Conservation (phyloP, 2,797 vertebrate species). For the Decapterus maruadsi region DNA sequence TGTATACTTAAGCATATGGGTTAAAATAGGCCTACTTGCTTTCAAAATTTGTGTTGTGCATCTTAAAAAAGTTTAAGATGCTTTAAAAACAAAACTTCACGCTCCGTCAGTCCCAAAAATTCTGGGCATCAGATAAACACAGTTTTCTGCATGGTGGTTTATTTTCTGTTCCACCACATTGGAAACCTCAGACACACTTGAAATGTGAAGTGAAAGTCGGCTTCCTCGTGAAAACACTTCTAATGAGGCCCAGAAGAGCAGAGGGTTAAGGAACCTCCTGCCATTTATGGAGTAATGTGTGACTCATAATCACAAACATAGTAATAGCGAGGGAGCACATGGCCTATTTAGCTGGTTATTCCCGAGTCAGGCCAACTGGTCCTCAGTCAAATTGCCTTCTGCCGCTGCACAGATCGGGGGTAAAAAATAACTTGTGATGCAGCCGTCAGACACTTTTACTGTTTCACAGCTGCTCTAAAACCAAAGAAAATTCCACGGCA, state of each 20-base stretch:
- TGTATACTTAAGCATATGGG: no score
- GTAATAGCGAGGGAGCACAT: conserved; percentile 66
- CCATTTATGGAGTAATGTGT: conserved; percentile 58
- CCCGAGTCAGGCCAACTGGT: conserved; percentile 72
- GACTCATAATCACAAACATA: conserved; percentile 74
- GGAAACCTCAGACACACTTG: conserved; percentile 15
- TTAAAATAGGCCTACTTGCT: background rate
- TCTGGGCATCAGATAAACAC: background rate
- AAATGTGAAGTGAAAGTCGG: background rate
- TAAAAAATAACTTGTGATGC: conserved; percentile 49
- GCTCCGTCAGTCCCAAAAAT: background rate
- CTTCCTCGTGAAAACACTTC: conserved; percentile 8
- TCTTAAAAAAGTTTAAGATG: background rate
- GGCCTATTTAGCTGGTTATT: conserved; percentile 76
- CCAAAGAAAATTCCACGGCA: background rate
- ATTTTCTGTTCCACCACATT: background rate
- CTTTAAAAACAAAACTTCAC: background rate
- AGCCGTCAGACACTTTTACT: conserved; percentile 10
- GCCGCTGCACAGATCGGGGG: conserved; percentile 56
- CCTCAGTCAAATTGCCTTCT: conserved; percentile 63
- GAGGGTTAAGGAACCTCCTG: conserved; percentile 54
- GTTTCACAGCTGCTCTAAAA: conserved; percentile 21
- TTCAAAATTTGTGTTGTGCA: background rate
- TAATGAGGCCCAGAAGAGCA: conserved; percentile 36
- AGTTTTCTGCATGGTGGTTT: background rate